Evolutionary conservation across 2,113 vertebrate species (phyloP), one percentile per base, ranked within the genome.

Genomic region (Sprattus sprattus): DNA sequence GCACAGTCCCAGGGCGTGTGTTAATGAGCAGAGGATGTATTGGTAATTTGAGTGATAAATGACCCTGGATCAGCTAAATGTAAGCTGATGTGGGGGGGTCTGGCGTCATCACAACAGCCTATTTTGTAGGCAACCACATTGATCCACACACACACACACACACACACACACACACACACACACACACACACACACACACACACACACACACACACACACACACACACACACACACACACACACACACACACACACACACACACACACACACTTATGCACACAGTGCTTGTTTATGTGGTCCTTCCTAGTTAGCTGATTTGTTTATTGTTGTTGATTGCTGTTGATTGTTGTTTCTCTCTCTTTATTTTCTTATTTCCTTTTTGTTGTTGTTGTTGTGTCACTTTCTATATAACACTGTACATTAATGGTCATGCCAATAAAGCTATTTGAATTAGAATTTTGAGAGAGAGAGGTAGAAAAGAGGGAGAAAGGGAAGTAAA

Each of bases 31-130:
- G 75, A 75, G 54, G 86, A 45, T 52, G 82, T 84, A 84, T 84
- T 54, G 86, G 86, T 87, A 81, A 87, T 84, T 83, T 78, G 44
- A 7, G n/a, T 83, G 82, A 87, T 60, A 83, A 87, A 84, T 87
- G 86, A 87, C 81, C 60, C 67, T 81, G 71, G n/a, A 75, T 44
- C 46, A 39, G 83, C 60, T 86, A 22, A 22, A 22, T 22, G 60
- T 32, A 75, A 13, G 28, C 67, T 32, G 67, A 75, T 39, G 67
- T 75, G 67, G 67, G 28, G 28, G 28, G 13, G 28, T 87, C 52
- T 15, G 86, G 71, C 86, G 45, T 84, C 50, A 54, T 28, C 45
- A 80, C 64, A 39, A 22, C 1, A 80, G 15, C 28, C 67, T 15
- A 28, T 10, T 0, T 75, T 75, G 39, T n/a, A n/a, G n/a, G 67